Percentiles rank a stretch among this genome's conserved stretches.
phyloP scores from a whole-genome alignment of 2,888 invertebrate species.

The Anoplius nigerrimus region DNA sequence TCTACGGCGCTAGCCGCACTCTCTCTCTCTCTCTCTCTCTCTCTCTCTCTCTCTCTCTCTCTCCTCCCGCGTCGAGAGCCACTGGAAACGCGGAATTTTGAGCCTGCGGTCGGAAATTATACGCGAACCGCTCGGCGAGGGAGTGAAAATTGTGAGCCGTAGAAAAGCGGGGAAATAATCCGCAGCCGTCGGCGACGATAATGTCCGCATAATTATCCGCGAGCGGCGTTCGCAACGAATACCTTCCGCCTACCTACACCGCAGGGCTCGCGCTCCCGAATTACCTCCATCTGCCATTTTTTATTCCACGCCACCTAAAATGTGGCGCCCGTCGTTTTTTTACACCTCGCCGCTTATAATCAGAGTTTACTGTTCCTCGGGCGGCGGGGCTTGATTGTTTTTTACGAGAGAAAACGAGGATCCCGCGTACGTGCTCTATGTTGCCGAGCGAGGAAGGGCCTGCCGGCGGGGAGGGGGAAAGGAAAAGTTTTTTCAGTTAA shows the following conservation, averaged over 20 bases:
- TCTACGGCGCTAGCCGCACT: too few relatives aligned
- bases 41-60: too few relatives aligned
- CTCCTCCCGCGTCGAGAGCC: constrained; percentile 16
- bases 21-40: too few relatives aligned
- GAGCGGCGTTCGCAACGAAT: too few relatives aligned
- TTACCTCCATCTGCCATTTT: constrained; percentile 18
- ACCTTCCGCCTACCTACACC: too few relatives aligned
- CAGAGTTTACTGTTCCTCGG: constrained; percentile 64
- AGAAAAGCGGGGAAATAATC: constrained; percentile 46
- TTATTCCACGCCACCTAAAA: constrained; percentile 2
- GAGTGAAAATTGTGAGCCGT: constrained; percentile 36
- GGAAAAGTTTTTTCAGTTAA: background rate
- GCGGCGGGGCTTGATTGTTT: constrained; percentile 70
- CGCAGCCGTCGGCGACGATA: constrained; percentile 41
- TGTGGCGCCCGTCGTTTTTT: constrained; percentile 9
- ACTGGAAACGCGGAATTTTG: constrained; percentile 51
- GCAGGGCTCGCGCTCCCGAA: too few relatives aligned
- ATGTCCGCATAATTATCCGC: constrained; percentile 8
- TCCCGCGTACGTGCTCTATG: background rate
- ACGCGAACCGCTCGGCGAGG: constrained; percentile 24
- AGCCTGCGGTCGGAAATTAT: constrained; percentile 49
- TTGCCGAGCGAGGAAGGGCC: constrained; percentile 16
- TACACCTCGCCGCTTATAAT: constrained; percentile 66
- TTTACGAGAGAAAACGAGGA: constrained; percentile 61
- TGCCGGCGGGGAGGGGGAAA: background rate